Evolutionary conservation across 2,888 invertebrate genomes (phyloP).

Genomic region (Linyphia triangularis): DNA sequence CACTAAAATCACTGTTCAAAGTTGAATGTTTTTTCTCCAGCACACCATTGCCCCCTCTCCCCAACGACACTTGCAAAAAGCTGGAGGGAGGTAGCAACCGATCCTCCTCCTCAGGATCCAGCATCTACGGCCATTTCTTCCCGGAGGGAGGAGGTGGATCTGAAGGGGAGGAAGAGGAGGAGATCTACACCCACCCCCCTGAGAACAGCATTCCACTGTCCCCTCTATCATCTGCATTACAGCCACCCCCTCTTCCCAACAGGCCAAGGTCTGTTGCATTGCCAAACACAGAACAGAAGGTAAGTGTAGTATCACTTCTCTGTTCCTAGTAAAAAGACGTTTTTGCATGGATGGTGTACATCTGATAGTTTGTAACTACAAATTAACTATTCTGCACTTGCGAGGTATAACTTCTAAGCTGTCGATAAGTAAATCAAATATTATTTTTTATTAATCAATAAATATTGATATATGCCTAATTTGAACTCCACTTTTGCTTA

Average conservation of each 20-base stretch:
- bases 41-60: conserved; percentile 74
- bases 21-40: too few relatives aligned
- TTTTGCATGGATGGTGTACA: too few relatives aligned
- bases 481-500: too few relatives aligned
- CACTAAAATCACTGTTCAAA: too few relatives aligned
- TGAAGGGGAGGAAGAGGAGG: conserved; percentile 74
- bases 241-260: conserved; percentile 73
- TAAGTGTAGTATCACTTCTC: too few relatives aligned
- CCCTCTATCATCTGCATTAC: conserved; percentile 38
- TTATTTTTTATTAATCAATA: too few relatives aligned
- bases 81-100: conserved; percentile 60
- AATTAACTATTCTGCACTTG: too few relatives aligned
- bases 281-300: conserved; percentile 53
- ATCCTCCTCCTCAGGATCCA: conserved; percentile 73
- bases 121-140: conserved; percentile 75
- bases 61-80: conserved; percentile 61
- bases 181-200: conserved; percentile 67
- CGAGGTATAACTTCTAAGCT: too few relatives aligned
- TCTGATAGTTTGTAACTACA: too few relatives aligned
- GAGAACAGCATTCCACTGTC: conserved; percentile 49
- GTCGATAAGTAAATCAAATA: too few relatives aligned
- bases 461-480: too few relatives aligned
- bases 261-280: conserved; percentile 73
- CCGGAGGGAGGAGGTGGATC: conserved; percentile 54
- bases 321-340: too few relatives aligned